Conservation (phyloP, 1,140 invertebrate genomes). For the Eumeta japonica region DNA sequence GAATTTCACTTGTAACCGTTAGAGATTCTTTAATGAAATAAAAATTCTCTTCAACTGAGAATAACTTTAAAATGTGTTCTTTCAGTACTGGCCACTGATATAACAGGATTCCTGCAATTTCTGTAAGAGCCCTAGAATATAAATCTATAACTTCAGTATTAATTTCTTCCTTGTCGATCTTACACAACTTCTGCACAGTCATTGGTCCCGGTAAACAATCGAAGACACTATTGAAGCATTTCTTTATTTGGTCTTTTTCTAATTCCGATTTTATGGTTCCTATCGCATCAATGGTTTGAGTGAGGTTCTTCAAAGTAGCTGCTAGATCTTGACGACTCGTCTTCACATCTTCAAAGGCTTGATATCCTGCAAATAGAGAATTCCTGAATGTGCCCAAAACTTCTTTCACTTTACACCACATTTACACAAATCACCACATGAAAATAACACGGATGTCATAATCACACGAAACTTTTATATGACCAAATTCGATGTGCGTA, state of each 20-base stretch:
- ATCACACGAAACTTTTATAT: no score
- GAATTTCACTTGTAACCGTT: constrained; percentile 36
- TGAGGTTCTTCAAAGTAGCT: constrained; percentile 9
- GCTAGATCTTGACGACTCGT: constrained; percentile 4
- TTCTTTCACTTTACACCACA: constrained; percentile 11
- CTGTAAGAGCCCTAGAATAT: constrained; percentile 17
- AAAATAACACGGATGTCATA: no score
- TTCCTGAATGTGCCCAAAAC: constrained; percentile 48
- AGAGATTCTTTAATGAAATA: constrained; percentile 56
- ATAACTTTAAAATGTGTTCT: constrained; percentile 45
- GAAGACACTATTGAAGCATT: constrained; percentile 20
- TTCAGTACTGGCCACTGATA: constrained; percentile 27
- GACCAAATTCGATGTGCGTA: no score
- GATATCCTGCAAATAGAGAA: constrained; percentile 33
- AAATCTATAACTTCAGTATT: constrained; percentile 12
- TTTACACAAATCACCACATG: not conserved
- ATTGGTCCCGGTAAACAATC: constrained; percentile 61
- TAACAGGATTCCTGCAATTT: constrained; percentile 14
- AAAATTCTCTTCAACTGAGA: constrained; percentile 57
- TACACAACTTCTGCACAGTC: constrained; percentile 61
- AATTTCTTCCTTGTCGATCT: constrained; percentile 19
- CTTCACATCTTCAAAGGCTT: not conserved
- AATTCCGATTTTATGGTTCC: constrained; percentile 40
- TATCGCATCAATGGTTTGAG: constrained; percentile 30
- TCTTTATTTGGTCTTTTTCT: constrained; percentile 36